Percentiles rank a stretch among this genome's conserved stretches.
Conservation (phyloP, 2,888 invertebrate species). For the Athripsodes cinereus region DNA sequence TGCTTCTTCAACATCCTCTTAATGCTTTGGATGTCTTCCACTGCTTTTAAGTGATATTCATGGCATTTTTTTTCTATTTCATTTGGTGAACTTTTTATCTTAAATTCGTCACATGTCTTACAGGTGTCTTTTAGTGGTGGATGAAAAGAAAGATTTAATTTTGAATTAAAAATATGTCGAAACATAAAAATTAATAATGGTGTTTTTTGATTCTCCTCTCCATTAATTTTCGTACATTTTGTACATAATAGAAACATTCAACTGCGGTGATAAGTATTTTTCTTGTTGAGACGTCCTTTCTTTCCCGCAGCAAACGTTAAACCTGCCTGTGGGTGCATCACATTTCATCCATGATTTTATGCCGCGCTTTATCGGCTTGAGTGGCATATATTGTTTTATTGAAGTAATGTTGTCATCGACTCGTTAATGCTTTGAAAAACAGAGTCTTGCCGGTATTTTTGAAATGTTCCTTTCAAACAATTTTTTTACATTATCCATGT, state of each 20-base stretch:
- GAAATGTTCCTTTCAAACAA: neutral
- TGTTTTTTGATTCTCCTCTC: slow-evolving; percentile 2
- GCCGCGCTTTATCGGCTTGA: neutral
- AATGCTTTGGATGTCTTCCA: slow-evolving; percentile 2
- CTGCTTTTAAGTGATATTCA: slow-evolving; percentile 2
- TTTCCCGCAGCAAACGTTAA: neutral
- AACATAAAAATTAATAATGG: neutral
- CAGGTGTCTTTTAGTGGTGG: slow-evolving; percentile 5
- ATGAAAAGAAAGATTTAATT: slow-evolving; percentile 4
- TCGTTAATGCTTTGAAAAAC: neutral
- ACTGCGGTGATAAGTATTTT: slow-evolving; percentile 5
- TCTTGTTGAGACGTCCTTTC: too few relatives aligned
- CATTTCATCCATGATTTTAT: neutral
- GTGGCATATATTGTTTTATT: neutral
- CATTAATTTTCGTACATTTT: slow-evolving; percentile 2
- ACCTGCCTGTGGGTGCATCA: neutral
- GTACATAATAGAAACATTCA: slow-evolving; percentile 5
- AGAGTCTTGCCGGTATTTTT: neutral
- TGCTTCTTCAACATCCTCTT: too few relatives aligned
- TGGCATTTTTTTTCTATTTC: slow-evolving; percentile 3
- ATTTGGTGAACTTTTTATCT: slow-evolving; percentile 2
- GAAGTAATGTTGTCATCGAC: neutral
- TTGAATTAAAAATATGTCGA: slow-evolving; percentile 5
- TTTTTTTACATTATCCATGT: neutral
- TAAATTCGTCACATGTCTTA: slow-evolving; percentile 5